phyloP scores from a whole-genome alignment of 1,140 invertebrate genomes.

The Stenopsyche tienmushanensis region DNA sequence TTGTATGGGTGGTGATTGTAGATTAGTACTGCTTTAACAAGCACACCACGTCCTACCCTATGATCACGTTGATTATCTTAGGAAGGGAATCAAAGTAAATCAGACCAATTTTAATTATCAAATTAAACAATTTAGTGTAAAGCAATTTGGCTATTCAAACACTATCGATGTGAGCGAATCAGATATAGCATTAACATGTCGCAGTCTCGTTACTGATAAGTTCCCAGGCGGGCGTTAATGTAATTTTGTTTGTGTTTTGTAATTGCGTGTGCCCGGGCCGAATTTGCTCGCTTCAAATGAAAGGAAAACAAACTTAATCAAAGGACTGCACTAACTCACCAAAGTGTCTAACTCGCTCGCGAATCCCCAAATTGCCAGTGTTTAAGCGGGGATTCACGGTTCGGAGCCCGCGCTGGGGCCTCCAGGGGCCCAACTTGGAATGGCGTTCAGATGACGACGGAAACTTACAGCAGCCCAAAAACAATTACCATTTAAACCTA shows the following conservation, averaged over 20 bases:
- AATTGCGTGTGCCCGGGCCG: conserved; percentile 8
- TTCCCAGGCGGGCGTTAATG: not conserved
- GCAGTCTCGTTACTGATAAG: too few relatives aligned
- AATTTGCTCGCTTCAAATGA: not conserved
- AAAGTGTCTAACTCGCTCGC: not conserved
- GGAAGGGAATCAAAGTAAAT: too few relatives aligned
- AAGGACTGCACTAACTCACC: conserved; percentile 3
- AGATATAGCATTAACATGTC: too few relatives aligned
- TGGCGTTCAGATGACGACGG: too few relatives aligned
- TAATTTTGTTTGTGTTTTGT: conserved; percentile 32
- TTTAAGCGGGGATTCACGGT: not conserved
- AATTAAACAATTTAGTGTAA: conserved; percentile 18
- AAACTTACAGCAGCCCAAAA: too few relatives aligned
- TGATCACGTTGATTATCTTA: too few relatives aligned
- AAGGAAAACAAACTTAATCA: conserved; percentile 16
- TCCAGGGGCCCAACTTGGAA: too few relatives aligned
- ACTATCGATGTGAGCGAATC: conserved; percentile 15
- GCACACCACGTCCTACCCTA: too few relatives aligned
- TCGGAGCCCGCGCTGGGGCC: not conserved
- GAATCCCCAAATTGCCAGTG: not conserved
- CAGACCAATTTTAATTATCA: conserved; percentile 17
- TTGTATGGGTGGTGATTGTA: too few relatives aligned
- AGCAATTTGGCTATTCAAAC: conserved; percentile 18
- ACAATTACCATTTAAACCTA: too few relatives aligned
- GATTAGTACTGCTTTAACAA: too few relatives aligned